phyloP scores from a whole-genome alignment of 2,797 vertebrate species.

The Mareca penelope region DNA sequence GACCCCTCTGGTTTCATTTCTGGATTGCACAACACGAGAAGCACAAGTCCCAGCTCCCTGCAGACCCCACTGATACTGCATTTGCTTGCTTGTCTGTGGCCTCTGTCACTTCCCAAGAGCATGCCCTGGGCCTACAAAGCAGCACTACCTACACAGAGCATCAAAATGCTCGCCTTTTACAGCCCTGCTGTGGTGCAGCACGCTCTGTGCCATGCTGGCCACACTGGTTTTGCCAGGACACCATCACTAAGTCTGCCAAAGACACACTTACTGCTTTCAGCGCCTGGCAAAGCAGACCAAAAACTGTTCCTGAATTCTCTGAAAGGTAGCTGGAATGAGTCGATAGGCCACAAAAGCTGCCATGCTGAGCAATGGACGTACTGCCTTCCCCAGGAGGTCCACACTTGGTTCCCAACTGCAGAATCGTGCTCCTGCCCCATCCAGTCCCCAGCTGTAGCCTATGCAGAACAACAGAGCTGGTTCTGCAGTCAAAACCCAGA shows the following conservation, averaged over 20 bases:
- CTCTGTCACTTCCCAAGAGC: not conserved
- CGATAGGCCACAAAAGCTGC: not conserved
- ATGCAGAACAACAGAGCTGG: not conserved
- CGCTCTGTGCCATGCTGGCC: rapidly evolving
- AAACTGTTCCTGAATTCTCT: not conserved
- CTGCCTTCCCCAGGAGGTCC: not conserved
- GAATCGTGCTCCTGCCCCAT: not conserved
- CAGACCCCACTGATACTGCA: not conserved
- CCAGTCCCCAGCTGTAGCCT: not conserved
- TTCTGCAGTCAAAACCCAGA: not conserved
- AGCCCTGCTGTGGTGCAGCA: not conserved
- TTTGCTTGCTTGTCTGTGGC: not conserved
- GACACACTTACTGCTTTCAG: not conserved
- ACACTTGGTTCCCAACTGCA: rapidly evolving
- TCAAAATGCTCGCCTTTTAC: rapidly evolving
- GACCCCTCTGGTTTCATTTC: not conserved
- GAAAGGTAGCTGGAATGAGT: not conserved
- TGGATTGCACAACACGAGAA: not conserved
- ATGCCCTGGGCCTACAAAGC: not conserved
- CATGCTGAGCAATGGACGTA: not conserved
- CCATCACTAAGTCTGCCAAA: not conserved
- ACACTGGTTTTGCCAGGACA: not conserved
- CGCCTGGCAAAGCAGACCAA: not conserved
- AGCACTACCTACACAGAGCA: not conserved
- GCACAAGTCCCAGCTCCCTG: not conserved